Evolutionary conservation across 2,888 invertebrate species (phyloP).

Genomic region (Drosophila paramelanica): DNA sequence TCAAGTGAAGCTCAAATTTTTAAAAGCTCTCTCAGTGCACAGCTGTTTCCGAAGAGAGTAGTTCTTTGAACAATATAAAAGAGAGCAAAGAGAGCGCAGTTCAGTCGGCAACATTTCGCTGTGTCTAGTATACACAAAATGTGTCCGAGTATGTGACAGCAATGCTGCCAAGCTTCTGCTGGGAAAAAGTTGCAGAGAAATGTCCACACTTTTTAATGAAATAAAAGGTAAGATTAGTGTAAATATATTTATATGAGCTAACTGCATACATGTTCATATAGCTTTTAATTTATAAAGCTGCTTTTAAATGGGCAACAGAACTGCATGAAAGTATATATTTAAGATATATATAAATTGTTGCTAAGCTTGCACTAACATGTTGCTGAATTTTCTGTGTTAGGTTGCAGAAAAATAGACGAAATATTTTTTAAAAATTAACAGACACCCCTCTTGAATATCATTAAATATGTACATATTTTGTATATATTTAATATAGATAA

Average conservation of each 20-base stretch:
- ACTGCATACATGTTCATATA: neutral
- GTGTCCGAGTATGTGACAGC: conserved; percentile 7
- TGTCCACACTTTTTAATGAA: neutral
- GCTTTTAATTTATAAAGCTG: neutral
- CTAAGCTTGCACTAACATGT: neutral
- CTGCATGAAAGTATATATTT: too few species aligned
- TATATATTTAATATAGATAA: too few species aligned
- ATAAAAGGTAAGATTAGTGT: neutral
- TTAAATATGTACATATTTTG: too few species aligned
- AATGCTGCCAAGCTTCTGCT: neutral
- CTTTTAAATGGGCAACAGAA: too few species aligned
- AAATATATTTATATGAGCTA: neutral
- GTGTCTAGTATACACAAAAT: conserved; percentile 32
- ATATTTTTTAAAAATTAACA: too few species aligned
- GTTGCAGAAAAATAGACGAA: too few species aligned
- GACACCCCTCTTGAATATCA: too few species aligned
- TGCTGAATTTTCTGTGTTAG: neutral
- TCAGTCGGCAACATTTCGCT: conserved; percentile 28
- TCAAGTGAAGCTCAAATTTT: conserved; percentile 27
- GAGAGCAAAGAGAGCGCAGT: conserved; percentile 1
- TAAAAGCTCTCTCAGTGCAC: conserved; percentile 39
- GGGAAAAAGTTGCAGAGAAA: neutral
- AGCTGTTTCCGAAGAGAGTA: conserved; percentile 36
- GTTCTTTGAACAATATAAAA: neutral
- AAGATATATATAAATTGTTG: too few species aligned